Percentiles rank a stretch among this genome's conserved stretches.
These are phyloP conservation scores for Leptinotarsa texana DNA, from an alignment of 1,140 invertebrate genomes.

Conservation along the genomic window DNA sequence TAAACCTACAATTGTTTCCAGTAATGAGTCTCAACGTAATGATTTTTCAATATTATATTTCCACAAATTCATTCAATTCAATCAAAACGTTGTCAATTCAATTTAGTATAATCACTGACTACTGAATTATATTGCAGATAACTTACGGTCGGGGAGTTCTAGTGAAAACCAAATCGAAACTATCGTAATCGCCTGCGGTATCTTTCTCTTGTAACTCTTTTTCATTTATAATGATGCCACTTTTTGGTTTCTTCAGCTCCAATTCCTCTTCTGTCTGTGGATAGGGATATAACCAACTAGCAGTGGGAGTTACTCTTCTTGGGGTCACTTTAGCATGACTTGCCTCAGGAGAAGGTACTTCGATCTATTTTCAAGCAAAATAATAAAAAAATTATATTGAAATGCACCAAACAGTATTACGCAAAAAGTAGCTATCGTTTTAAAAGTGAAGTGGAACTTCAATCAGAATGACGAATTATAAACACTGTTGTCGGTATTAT, in stretches of 20 bases:
- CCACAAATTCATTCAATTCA: too few relatives aligned
- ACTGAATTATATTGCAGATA: background rate
- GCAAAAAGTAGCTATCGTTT: too few relatives aligned
- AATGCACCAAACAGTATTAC: too few relatives aligned
- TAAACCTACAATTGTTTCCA: too few relatives aligned
- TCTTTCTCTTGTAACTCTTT: slow-evolving; percentile 22
- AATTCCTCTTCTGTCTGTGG: slow-evolving; percentile 38
- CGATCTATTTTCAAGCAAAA: slow-evolving; percentile 34
- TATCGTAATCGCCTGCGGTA: slow-evolving; percentile 33
- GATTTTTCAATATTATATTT: too few relatives aligned
- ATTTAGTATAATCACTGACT: too few relatives aligned
- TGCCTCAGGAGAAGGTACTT: slow-evolving; percentile 45
- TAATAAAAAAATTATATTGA: background rate
- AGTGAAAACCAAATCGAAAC: slow-evolving; percentile 44
- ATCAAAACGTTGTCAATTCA: too few relatives aligned
- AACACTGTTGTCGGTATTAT: too few relatives aligned
- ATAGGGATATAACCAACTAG: slow-evolving; percentile 41
- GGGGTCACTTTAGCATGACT: slow-evolving; percentile 47
- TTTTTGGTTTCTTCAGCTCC: slow-evolving; percentile 43
- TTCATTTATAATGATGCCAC: slow-evolving; percentile 51
- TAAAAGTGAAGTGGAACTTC: too few relatives aligned
- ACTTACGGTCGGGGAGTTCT: slow-evolving; percentile 37
- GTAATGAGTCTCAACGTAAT: too few relatives aligned
- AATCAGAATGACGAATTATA: too few relatives aligned
- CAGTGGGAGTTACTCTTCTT: slow-evolving; percentile 39